A percentile compares a stretch with the other conserved stretches of the same genome.
Evolutionary conservation across 2,888 invertebrate species (phyloP).

Genomic region (Punctoribates punctum): DNA sequence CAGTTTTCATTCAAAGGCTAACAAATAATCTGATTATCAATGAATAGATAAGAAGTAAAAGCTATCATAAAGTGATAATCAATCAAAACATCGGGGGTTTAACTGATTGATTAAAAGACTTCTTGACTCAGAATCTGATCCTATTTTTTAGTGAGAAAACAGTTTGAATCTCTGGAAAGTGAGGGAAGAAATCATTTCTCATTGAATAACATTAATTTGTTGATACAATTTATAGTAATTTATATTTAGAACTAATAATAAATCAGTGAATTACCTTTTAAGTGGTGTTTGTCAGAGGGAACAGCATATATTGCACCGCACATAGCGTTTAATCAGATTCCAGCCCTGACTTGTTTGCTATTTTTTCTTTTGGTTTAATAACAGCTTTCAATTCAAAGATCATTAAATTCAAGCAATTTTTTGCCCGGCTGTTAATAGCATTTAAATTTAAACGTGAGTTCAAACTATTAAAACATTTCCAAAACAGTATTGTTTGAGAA

Average conservation of each 20-base stretch:
- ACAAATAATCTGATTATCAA: too few relatives aligned
- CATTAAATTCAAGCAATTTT: background rate
- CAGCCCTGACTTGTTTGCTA: background rate
- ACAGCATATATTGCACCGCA: too few relatives aligned
- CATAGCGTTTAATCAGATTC: too few relatives aligned
- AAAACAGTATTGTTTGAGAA: too few relatives aligned
- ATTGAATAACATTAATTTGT: background rate
- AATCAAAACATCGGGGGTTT: conserved; percentile 14
- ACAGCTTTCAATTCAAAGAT: background rate
- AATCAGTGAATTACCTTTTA: background rate
- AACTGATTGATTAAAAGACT: background rate
- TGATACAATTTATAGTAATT: background rate
- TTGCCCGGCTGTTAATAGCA: background rate
- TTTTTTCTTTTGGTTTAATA: background rate
- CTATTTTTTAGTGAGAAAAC: background rate
- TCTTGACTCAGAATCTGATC: background rate
- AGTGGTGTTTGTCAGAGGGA: too few relatives aligned
- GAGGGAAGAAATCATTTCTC: too few relatives aligned
- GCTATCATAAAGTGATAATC: background rate
- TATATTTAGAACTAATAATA: conserved; percentile 1
- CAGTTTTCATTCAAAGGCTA: background rate
- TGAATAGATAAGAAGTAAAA: too few relatives aligned
- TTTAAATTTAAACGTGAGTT: background rate
- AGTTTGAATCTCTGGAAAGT: too few relatives aligned
- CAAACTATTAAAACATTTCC: background rate